Evolutionary conservation across 1,140 invertebrate species (phyloP).

Genomic region (Drosophila mojavensis): DNA sequence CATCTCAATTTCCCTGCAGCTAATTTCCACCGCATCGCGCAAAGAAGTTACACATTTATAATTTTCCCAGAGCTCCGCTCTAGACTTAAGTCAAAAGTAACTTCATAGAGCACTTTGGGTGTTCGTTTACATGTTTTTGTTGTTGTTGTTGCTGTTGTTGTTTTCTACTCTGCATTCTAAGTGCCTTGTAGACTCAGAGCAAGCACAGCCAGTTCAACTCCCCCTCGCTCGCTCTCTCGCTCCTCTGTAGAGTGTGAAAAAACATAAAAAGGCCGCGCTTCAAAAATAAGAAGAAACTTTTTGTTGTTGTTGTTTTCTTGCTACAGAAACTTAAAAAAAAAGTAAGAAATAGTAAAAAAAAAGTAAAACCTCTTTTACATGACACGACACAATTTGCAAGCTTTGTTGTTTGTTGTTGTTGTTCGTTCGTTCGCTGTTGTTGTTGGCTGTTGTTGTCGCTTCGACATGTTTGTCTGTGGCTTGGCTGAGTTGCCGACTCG

Average conservation of each 20-base stretch:
- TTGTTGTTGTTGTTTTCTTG: constrained; percentile 17
- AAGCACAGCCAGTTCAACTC: neutral
- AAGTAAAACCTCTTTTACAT: constrained; percentile 63
- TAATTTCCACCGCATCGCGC: constrained; percentile 7
- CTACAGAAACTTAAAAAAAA: constrained; percentile 49
- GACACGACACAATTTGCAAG: constrained; percentile 79
- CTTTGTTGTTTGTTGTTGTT: constrained; percentile 47
- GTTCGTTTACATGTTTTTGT: constrained; percentile 71
- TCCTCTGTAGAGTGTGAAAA: constrained; percentile 67
- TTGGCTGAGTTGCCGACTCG: constrained; percentile 42
- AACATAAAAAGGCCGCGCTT: constrained; percentile 74
- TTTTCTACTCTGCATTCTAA: constrained; percentile 32
- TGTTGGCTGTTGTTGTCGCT: constrained; percentile 52
- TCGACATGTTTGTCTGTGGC: constrained; percentile 76
- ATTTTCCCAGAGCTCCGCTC: constrained; percentile 15
- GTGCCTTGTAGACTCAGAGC: constrained; percentile 10
- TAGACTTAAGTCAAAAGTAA: constrained; percentile 51
- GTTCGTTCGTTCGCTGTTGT: constrained; percentile 37
- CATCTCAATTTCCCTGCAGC: constrained; percentile 7
- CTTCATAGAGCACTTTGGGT: constrained; percentile 67
- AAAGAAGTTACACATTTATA: constrained; percentile 17
- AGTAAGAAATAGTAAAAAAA: constrained; percentile 41
- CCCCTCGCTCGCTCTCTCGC: neutral
- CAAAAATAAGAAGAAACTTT: constrained; percentile 68
- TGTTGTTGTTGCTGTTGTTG: constrained; percentile 36